phyloP scores from a whole-genome alignment of 2,113 vertebrate genomes.

The Oncorhynchus nerka region DNA sequence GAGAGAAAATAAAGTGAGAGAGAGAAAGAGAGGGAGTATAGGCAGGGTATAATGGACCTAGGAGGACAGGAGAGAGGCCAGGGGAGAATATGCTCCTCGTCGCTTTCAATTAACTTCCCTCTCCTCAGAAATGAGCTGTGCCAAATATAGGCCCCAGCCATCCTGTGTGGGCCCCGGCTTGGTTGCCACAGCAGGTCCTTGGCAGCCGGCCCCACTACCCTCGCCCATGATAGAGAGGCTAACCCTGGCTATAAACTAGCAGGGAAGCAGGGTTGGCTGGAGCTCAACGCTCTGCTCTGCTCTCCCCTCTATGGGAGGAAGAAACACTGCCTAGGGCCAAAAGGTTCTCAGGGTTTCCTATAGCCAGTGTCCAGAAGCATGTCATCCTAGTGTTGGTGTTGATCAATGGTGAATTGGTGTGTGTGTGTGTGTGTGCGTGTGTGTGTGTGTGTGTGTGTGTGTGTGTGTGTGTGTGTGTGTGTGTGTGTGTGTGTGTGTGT shows the following conservation, averaged over 20 bases:
- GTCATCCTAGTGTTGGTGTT: too few species aligned
- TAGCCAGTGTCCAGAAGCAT: too few species aligned
- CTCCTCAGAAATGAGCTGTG: slow-evolving; percentile 6
- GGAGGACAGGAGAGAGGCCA: slow-evolving; percentile 35
- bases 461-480: too few species aligned
- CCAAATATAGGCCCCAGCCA: slow-evolving; percentile 36
- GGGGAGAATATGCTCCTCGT: slow-evolving; percentile 45
- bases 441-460: too few species aligned
- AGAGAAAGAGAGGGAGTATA: slow-evolving; percentile 5
- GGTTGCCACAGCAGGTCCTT: slow-evolving; percentile 3
- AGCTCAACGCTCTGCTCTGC: background rate
- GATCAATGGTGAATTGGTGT: too few species aligned
- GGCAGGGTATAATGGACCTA: slow-evolving; percentile 23
- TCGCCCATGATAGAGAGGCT: slow-evolving; percentile 44
- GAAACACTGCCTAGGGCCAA: slow-evolving; percentile 19
- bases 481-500: too few species aligned
- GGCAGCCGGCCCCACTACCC: slow-evolving; percentile 38
- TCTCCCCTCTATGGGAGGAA: slow-evolving; percentile 8
- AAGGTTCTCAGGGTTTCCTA: too few species aligned
- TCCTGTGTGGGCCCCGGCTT: slow-evolving; percentile 30
- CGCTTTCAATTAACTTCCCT: slow-evolving; percentile 50
- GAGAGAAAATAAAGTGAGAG: background rate
- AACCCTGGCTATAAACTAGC: slow-evolving; percentile 40
- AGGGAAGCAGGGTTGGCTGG: background rate
- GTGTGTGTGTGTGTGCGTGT: too few species aligned